A percentile compares a stretch with the other conserved stretches of the same genome.
Conservation (phyloP, 2,888 invertebrate genomes). For the Entomobrya multifasciata region DNA sequence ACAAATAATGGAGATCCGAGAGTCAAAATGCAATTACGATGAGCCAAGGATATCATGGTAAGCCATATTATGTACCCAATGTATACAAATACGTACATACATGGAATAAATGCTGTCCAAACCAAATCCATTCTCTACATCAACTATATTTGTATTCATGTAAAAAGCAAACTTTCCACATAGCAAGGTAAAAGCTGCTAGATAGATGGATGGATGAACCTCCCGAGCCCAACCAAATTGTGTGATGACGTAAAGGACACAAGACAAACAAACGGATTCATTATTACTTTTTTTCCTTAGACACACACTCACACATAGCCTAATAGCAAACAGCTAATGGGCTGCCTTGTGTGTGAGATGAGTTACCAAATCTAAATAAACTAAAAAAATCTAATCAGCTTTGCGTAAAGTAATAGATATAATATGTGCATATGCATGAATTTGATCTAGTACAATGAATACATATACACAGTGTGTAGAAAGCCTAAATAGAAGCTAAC, state of each 20-base stretch:
- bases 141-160: conserved; percentile 1
- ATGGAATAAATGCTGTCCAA: no score
- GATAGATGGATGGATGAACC: conserved; percentile 1
- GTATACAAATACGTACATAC: neutral
- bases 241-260: conserved; percentile 5
- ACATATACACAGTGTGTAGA: neutral
- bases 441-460: neutral
- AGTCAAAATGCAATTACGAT: conserved; percentile 63
- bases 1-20: conserved; percentile 56
- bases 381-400: neutral
- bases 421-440: neutral
- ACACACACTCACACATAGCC: neutral
- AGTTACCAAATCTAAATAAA: conserved; percentile 20
- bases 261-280: conserved; percentile 41
- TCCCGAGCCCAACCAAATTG: conserved; percentile 14
- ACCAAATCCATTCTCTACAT: no score
- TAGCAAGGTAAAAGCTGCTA: neutral
- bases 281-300: conserved; percentile 29
- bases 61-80: neutral
- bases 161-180: conserved; percentile 5
- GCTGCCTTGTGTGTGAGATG: neutral
- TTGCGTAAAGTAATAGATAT: neutral
- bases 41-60: no score
- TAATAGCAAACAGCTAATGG: neutral
- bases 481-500: no score